These are phyloP conservation scores for Intellagama lesueurii DNA, from an alignment of 2,797 vertebrate species.

Conservation along the genomic window DNA sequence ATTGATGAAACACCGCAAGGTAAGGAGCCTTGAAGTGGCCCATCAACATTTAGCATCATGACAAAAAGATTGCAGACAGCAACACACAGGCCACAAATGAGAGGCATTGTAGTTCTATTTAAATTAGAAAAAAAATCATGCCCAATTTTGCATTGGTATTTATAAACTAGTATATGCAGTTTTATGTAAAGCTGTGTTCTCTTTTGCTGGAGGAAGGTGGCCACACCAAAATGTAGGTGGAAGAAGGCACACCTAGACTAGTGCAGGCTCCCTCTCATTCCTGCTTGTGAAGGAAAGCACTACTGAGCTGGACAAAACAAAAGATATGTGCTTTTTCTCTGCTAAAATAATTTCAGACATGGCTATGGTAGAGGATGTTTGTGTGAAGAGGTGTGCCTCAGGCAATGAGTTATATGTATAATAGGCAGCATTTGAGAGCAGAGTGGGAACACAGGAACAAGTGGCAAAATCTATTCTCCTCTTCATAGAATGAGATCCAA, in stretches of 20 bases:
- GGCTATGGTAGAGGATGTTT: not conserved
- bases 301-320: not conserved
- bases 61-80: too few relatives aligned
- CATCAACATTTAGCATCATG: too few relatives aligned
- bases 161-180: too few relatives aligned
- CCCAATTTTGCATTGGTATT: too few relatives aligned
- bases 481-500: constrained; percentile 58
- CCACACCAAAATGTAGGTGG: too few relatives aligned
- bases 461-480: not conserved
- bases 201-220: too few relatives aligned
- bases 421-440: not conserved
- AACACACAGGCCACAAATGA: too few relatives aligned
- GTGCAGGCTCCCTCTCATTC: not conserved
- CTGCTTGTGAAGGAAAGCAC: not conserved
- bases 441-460: not conserved
- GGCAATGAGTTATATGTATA: not conserved
- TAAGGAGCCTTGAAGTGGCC: too few relatives aligned
- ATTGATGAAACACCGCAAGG: too few relatives aligned
- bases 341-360: not conserved
- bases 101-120: too few relatives aligned
- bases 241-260: not conserved
- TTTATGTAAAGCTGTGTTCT: too few relatives aligned
- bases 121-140: too few relatives aligned
- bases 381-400: not conserved
- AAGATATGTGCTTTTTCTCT: not conserved